Evolutionary conservation across 2,888 invertebrate species (phyloP).

Genomic region (Lydus trimaculatus): DNA sequence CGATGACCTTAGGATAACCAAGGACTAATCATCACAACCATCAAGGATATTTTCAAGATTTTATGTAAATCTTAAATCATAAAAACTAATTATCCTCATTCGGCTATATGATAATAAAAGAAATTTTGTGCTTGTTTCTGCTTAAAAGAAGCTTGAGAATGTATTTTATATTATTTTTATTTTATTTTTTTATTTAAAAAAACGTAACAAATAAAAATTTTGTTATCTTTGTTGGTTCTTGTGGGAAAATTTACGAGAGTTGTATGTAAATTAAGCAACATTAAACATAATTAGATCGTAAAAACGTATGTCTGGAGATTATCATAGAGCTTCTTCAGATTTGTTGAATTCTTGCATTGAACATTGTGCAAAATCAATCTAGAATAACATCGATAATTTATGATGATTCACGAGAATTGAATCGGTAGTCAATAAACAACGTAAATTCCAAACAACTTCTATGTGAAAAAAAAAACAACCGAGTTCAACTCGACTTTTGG

Average conservation of each 20-base stretch:
- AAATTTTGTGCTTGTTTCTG: no score
- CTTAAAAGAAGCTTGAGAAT: not conserved
- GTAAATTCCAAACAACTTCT: not conserved
- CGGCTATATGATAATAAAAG: not conserved
- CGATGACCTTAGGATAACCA: not conserved
- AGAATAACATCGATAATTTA: not conserved
- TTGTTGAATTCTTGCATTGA: not conserved
- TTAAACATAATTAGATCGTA: slow-evolving; percentile 25
- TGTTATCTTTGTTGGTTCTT: not conserved
- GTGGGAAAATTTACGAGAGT: slow-evolving; percentile 4
- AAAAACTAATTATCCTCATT: not conserved
- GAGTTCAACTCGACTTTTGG: no score
- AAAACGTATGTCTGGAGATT: slow-evolving; percentile 1
- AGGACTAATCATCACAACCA: not conserved
- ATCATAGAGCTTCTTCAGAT: not conserved
- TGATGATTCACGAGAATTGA: not conserved
- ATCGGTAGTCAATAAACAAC: not conserved
- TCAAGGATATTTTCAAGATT: not conserved
- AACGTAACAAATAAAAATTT: not conserved
- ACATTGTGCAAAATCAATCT: not conserved
- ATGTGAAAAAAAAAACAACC: no score
- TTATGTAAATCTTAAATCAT: not conserved
- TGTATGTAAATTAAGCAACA: slow-evolving; percentile 23
- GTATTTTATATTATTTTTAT: not conserved
- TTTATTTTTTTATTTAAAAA: not conserved